Base-by-base conservation (phyloP, 2,888 invertebrate genomes). In the Sisyra terminalis region DNA sequence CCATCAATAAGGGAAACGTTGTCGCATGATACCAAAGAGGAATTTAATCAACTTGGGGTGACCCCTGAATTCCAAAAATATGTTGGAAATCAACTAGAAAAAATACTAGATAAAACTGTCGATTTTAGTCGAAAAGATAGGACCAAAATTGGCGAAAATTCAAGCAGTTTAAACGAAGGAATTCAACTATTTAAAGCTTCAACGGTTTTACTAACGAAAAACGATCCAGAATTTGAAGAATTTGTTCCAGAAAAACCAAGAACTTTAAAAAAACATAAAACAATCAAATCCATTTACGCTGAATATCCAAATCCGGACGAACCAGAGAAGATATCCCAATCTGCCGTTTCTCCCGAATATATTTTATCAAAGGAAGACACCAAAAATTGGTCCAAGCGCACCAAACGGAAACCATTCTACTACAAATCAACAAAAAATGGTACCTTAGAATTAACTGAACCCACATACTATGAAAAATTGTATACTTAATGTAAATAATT, bases 21-120 rank as follows among this genome's bases (percentile, higher is more conserved):
- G 7, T 24, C 24, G 24, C 7, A 3, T 24, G 7, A 24, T 24
- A 3, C 24, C 7, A 60, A 65, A 31, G 69, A 70, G 47, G 69
- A 71, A 48, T 71, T 69, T 50, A 70, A 70, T 53, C 59, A 67
- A 1, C 65, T 58, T n/a, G 51, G 64, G 50, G 67, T 71, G 2
- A 69, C 71, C 3, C 61, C 63, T 13, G 63, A 67, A 49, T 61
- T 72, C 57, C 70, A 69, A 50, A 63, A 58, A 30, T 59, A 56
- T 45, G 67, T 73, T 40, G 68, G 67, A 7, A 64, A 62, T 35
- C 67, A 69, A 55, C 54, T 73, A 35, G 65, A 70, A 2, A 58
- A 57, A 14, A 55, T 70, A 29, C 63, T 74, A 31, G 58, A 64
- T 32, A 62, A 59, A 47, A 59, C 59, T 45, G 50, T 68, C n/a